These are phyloP conservation scores for Doryteuthis pealeii DNA, from an alignment of 1,140 invertebrate genomes.

Conservation along the genomic window DNA sequence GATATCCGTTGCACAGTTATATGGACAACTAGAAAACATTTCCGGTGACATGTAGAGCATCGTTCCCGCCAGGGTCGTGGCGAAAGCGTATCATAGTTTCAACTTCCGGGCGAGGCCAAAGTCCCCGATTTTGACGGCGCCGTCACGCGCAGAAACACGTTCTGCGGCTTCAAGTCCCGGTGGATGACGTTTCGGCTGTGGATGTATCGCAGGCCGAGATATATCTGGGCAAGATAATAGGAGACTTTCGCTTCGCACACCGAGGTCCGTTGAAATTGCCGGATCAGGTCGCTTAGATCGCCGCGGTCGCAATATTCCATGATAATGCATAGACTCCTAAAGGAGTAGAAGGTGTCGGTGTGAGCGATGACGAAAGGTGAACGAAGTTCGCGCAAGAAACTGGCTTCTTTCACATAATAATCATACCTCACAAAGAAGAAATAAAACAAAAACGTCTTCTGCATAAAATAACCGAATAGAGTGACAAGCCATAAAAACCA, in stretches of 20 bases:
- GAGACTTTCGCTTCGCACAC: background rate
- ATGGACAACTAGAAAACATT: constrained; percentile 56
- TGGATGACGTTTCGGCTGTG: constrained; percentile 56
- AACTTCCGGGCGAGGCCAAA: constrained; percentile 58
- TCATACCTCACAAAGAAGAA: no score
- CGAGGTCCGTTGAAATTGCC: background rate
- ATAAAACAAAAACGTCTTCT: no score
- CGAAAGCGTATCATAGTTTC: constrained; percentile 58
- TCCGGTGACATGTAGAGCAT: constrained; percentile 61
- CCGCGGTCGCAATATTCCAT: no score
- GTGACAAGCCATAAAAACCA: no score
- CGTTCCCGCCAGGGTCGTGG: constrained; percentile 59
- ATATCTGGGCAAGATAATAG: background rate
- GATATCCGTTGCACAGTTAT: constrained; percentile 60
- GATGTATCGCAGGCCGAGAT: no score
- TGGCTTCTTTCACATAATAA: background rate
- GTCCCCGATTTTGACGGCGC: constrained; percentile 59
- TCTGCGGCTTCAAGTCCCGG: constrained; percentile 58
- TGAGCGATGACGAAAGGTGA: background rate
- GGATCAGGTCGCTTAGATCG: constrained; percentile 51
- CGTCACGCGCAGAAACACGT: constrained; percentile 56
- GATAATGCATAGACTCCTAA: no score
- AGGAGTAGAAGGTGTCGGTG: no score
- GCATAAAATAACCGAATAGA: no score
- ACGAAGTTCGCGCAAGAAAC: background rate